Evolutionary conservation across 2,113 vertebrate species (phyloP).

Genomic region (Silurus meridionalis): DNA sequence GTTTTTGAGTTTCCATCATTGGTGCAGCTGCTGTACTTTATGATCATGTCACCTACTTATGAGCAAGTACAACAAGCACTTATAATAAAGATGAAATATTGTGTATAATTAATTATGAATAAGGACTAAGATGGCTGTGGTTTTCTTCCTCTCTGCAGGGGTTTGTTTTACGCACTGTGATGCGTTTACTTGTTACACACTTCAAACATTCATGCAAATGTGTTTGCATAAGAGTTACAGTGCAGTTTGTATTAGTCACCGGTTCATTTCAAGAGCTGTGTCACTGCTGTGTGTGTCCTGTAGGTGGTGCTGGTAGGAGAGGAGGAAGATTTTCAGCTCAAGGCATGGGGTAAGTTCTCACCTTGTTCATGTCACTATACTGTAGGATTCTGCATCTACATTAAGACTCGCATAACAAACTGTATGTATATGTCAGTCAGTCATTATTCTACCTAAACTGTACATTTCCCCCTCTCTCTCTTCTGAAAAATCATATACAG

Average conservation of each 20-base stretch:
- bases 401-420: background rate
- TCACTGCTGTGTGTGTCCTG: background rate
- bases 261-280: background rate
- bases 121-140: background rate
- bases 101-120: background rate
- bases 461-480: no score
- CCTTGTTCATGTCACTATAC: background rate
- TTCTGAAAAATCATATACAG: no score
- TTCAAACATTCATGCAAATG: background rate
- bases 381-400: background rate
- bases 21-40: no score
- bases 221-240: background rate
- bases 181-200: background rate
- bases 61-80: no score
- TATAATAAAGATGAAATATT: no score
- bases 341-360: slow-evolving; percentile 92
- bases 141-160: background rate
- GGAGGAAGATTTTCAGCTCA: slow-evolving; percentile 96
- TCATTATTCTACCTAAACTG: no score
- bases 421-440: no score
- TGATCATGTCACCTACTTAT: no score
- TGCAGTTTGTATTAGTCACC: no score
- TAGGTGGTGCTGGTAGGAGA: slow-evolving; percentile 81
- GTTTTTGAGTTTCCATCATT: no score
- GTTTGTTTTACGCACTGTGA: background rate